A percentile compares a stretch with the other conserved stretches of the same genome.
phyloP scores from a whole-genome alignment of 1,140 invertebrate genomes.

The Brachionus paranguensis region DNA sequence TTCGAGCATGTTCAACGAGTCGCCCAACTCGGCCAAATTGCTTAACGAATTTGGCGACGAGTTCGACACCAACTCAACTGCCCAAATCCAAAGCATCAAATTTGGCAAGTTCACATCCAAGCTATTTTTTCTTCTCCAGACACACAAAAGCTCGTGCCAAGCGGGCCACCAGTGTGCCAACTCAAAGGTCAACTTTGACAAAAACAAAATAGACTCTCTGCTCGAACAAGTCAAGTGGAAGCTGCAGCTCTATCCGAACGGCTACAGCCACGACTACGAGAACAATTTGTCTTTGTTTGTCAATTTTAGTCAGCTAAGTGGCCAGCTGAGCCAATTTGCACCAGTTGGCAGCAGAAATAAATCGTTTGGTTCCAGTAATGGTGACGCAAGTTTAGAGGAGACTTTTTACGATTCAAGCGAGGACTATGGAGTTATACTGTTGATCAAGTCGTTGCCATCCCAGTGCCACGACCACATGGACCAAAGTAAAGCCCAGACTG shows the following conservation, averaged over 20 bases:
- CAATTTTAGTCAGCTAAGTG: constrained; percentile 23
- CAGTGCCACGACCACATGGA: background rate
- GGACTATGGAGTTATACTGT: background rate
- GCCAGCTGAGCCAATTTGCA: background rate
- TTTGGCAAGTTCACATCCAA: constrained; percentile 15
- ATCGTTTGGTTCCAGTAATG: background rate
- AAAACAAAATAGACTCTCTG: background rate
- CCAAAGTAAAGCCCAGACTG: background rate
- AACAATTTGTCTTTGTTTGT: constrained; percentile 31
- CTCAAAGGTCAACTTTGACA: background rate
- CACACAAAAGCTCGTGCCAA: background rate
- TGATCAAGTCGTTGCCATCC: background rate
- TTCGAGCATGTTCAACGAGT: background rate
- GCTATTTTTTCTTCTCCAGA: background rate
- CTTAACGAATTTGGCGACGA: constrained; percentile 1
- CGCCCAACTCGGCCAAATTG: background rate
- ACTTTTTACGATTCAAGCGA: background rate
- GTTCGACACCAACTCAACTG: background rate
- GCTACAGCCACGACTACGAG: constrained; percentile 20
- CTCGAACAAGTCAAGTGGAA: constrained; percentile 16
- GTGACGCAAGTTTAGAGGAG: background rate
- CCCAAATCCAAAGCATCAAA: background rate
- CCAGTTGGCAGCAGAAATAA: background rate
- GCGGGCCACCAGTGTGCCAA: background rate
- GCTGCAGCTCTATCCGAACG: constrained; percentile 28